These are phyloP conservation scores for Murina feae DNA, from an alignment of 2,113 vertebrate genomes.

Conservation along the genomic window DNA sequence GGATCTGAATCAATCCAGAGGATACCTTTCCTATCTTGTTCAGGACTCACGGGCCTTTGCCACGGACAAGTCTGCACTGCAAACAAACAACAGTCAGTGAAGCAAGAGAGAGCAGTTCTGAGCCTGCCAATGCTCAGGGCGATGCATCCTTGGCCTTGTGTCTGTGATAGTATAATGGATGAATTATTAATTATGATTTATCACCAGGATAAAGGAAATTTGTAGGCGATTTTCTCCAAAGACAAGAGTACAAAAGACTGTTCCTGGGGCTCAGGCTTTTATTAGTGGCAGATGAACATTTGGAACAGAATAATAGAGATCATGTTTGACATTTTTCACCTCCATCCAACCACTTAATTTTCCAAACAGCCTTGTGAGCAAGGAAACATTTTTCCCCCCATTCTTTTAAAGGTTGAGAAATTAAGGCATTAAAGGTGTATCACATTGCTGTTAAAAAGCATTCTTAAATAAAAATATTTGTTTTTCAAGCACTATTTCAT, in stretches of 20 bases:
- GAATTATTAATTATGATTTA: constrained; percentile 71
- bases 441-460: background rate
- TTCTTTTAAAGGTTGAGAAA: background rate
- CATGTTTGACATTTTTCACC: constrained; percentile 36
- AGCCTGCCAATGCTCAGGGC: constrained; percentile 29
- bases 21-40: background rate
- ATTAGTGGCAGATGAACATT: constrained; percentile 48
- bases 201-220: constrained; percentile 53
- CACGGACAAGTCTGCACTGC: background rate
- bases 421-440: background rate
- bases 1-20: background rate
- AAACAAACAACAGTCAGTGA: constrained; percentile 10
- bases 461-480: constrained; percentile 14
- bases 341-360: constrained; percentile 38
- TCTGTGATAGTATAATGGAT: constrained; percentile 36
- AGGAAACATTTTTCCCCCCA: background rate
- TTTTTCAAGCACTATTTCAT: background rate
- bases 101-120: background rate
- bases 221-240: constrained; percentile 53
- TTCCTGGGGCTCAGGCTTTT: constrained; percentile 47
- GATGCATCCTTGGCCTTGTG: constrained; percentile 2
- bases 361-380: background rate
- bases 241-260: constrained; percentile 56
- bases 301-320: constrained; percentile 29
- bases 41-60: background rate